Base-by-base conservation (phyloP, 2,888 invertebrate species). In the Blera fallax region DNA sequence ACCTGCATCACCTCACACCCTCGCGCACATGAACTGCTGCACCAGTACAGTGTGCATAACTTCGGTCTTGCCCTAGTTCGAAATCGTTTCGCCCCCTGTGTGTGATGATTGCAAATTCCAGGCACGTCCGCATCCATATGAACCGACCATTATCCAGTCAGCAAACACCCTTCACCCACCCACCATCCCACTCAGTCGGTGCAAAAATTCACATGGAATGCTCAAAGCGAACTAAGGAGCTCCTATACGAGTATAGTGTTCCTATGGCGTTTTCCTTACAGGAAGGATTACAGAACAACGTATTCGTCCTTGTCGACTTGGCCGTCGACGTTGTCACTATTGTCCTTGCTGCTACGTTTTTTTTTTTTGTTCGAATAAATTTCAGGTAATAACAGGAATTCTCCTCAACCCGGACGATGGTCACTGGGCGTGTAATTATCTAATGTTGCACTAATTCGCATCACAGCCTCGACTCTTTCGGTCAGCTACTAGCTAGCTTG, bases 131-230 rank as follows among this genome's bases (percentile, higher is more conserved):
- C 64, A 76, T 85, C 85, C 85, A 85, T 85, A 85, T 85, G 85
- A 85, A 85, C 85, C 85, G 81, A 85, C 85, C 85, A 85, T 85
- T 85, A 85, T 85, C 85, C 85, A 85, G 85, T 85, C 85, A 85
- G 85, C 85, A 85, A 85, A 81, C 85, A 77, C 81, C 78, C 80
- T 50, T n/a, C 52, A 18, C 37, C 65, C 32, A 16, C 65, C 58
- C 48, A 3, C n/a, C n/a, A n/a, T n/a, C n/a, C n/a, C 18, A 52
- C 64, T 11, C 48, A 43, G 11, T 16, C 32, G 11, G 27, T 69
- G 80, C 65, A 76, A 80, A 76, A 72, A 80, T 85, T 85, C 74
- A 84, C 77, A 74, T 81, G 64, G 56, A 65, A 77, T 81, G 76
- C 77, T 81, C 85, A 81, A 85, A 85, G 58, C 40, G 72, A 77